Base-by-base conservation (phyloP, 2,888 invertebrate species). In the Silvanus unidentatus region DNA sequence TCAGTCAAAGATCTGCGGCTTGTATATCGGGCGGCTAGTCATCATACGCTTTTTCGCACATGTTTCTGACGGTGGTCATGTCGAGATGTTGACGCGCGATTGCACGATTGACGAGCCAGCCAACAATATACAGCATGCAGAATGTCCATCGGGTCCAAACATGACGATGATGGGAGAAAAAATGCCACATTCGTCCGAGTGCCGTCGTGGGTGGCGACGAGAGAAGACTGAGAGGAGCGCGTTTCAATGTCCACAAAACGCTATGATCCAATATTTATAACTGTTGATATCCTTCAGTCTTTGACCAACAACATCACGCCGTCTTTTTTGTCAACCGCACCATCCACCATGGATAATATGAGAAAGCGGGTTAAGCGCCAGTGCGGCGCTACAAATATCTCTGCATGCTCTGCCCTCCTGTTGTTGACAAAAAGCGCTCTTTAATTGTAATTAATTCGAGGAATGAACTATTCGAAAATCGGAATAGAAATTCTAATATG, bases 51-150 rank as follows among this genome's bases (percentile, higher is more conserved):
- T 62, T 65, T 65, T 64, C 65, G 62, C 62, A 63, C 63, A 64
- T 64, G 63, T 59, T 62, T 59, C 61, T 61, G 60, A 55, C 63
- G 60, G 62, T 66, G 65, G 63, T 62, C 64, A 66, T 63, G 68
- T 67, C 66, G 55, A 68, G 68, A 68, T 69, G 65, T 66, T 68
- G 68, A 66, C 60, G 63, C 62, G 55, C 62, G 68, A 69, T 68
- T 68, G 61, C 53, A 55, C 50, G 63, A 68, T 68, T 67, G 69
- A 69, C 64, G 66, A 65, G 63, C 59, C 55, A 58, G 57, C 57
- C 57, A 58, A 64, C 63, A 5, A 39, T 28, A 27, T 15, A 44
- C 32, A 34, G 43, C 14, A 15, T 3, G 11, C 32, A 12, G n/a
- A 12, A 32, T 32, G 32, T 22, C 22, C 22, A 22, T 8, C 22